Evolutionary conservation across 1,140 invertebrate genomes (phyloP).

Genomic region (Drosophila yakuba): DNA sequence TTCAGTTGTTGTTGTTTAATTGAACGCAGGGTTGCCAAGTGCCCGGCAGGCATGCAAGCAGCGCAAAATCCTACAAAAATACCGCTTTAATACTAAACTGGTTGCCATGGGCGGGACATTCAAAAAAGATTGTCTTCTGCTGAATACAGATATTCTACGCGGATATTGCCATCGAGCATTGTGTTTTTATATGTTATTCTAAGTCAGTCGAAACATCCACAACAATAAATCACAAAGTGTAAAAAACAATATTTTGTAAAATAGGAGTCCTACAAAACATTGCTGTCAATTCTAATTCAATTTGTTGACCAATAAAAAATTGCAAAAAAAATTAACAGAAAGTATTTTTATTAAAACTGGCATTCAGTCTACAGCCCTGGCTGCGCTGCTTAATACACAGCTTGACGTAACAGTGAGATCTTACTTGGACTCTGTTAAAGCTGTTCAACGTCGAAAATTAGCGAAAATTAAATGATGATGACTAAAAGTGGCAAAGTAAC

Average conservation of each 20-base stretch:
- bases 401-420: neutral
- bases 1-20: constrained; percentile 41
- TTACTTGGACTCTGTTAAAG: neutral
- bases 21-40: constrained; percentile 4
- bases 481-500: neutral
- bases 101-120: neutral
- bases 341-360: no score
- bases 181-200: no score
- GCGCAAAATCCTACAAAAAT: neutral
- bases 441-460: neutral
- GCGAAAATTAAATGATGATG: neutral
- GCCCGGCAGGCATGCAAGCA: neutral
- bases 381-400: neutral
- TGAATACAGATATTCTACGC: no score
- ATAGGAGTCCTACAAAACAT: no score
- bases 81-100: neutral
- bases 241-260: no score
- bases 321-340: no score
- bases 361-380: no score
- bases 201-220: no score
- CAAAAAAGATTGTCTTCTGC: neutral
- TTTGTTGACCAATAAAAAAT: no score
- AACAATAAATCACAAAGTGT: no score
- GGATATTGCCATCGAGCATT: no score
- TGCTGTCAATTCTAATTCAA: no score